Base-by-base conservation (phyloP, 2,797 vertebrate genomes). In the Sebastes steindachneri region DNA sequence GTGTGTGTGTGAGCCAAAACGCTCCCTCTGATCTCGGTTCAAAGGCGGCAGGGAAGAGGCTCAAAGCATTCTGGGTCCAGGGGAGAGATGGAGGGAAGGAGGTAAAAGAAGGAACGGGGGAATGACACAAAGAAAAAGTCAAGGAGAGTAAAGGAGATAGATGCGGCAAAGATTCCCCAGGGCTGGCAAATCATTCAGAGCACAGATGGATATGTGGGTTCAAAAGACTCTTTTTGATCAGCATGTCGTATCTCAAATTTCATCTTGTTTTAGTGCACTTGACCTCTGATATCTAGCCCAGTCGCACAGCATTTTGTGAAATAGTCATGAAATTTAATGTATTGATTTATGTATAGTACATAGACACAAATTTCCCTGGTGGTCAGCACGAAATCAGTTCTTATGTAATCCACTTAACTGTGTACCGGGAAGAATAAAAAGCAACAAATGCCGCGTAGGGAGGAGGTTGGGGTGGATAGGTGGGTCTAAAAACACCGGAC, bases 1-100 rank as follows among this genome's bases (percentile, higher is more conserved):
- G 63, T 60, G 68, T 77, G 77, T 71, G 76, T 66, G 65, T 73
- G 86, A 93, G 95, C 95, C 94, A 95, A 94, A 93, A 93, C 68
- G 70, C 80, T 91, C 78, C 78, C 87, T 96, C 95, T 96, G 96
- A 96, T 96, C 95, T 95, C 25, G 80, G 94, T 96, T 96, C 96
- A 96, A 96, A 96, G 94, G 86, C 94, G 89, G 93, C 90, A 93
- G 93, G 94, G 90, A 94, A 94, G 94, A 92, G 84, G 86, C 95
- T 96, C 93, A 96, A 95, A 96, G 93, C 92, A 79, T 93, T 94
- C 87, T 84, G 82, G 90, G 87, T 90, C 83, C 79, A 86, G 86
- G 86, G 81, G 86, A 92, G 88, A 89, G 86, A 89, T 66, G 77
- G 72, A 89, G 31, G 59, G 69, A 71, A 80, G 68, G 78, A 86